Conservation (phyloP, 2,113 vertebrate genomes). For the Hippotragus niger region DNA sequence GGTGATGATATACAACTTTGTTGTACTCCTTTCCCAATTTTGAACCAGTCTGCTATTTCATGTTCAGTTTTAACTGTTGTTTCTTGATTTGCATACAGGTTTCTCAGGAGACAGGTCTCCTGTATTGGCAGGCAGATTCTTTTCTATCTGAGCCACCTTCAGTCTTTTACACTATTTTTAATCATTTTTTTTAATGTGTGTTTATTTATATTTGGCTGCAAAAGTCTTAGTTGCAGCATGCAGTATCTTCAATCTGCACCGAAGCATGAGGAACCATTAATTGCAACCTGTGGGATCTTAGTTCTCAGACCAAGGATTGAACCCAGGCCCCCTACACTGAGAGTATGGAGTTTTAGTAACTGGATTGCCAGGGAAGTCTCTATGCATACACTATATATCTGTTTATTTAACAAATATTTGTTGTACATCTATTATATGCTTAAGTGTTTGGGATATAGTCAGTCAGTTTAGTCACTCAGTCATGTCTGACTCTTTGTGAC, state of each 20-base stretch:
- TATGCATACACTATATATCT: background rate
- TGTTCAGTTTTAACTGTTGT: background rate
- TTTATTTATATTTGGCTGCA: background rate
- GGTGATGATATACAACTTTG: background rate
- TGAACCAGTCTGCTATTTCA: background rate
- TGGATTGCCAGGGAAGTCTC: background rate
- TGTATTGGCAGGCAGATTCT: background rate
- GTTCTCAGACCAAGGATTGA: background rate
- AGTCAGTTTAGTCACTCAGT: background rate
- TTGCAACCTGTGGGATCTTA: background rate
- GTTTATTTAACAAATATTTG: background rate
- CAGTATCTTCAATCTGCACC: background rate
- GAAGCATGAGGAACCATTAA: background rate
- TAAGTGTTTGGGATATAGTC: background rate
- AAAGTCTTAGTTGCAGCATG: background rate
- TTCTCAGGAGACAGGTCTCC: background rate
- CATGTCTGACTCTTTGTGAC: background rate
- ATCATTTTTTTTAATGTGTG: background rate
- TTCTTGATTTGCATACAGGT: background rate
- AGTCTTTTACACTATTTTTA: background rate
- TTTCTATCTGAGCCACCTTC: background rate
- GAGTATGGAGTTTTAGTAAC: background rate
- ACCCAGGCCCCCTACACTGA: background rate
- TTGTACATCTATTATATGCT: background rate
- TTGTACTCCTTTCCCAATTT: background rate